A percentile compares a stretch with the other conserved stretches of the same genome.
phyloP scores from a whole-genome alignment of 2,888 invertebrate species.

The Drosophila colorata region DNA sequence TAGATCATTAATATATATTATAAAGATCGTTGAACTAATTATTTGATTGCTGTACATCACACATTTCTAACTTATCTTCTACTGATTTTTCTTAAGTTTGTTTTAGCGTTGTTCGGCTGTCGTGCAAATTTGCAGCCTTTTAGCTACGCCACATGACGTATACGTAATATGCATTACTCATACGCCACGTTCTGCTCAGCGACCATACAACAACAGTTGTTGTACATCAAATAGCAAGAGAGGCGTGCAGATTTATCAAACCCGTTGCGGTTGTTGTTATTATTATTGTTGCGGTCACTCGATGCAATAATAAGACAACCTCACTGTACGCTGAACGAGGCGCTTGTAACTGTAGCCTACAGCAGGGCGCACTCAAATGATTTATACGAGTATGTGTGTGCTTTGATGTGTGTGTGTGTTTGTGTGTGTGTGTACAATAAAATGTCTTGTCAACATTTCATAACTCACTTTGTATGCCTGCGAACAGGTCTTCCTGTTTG shows the following conservation, averaged over 20 bases:
- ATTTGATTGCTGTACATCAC: no score
- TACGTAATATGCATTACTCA: slow-evolving; percentile 52
- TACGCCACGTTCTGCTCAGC: slow-evolving; percentile 30
- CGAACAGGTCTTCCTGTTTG: slow-evolving; percentile 49
- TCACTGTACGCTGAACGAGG: slow-evolving; percentile 43
- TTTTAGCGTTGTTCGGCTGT: not conserved
- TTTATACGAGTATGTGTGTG: slow-evolving; percentile 44
- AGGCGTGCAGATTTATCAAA: slow-evolving; percentile 63
- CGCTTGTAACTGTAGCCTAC: slow-evolving; percentile 38
- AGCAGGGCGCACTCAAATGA: slow-evolving; percentile 43
- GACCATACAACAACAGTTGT: not conserved
- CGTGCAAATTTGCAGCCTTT: slow-evolving; percentile 35
- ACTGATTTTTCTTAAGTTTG: not conserved
- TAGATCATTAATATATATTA: no score
- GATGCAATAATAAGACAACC: slow-evolving; percentile 76
- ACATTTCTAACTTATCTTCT: not conserved
- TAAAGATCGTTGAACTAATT: no score
- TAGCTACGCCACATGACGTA: slow-evolving; percentile 29
- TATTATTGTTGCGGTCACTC: slow-evolving; percentile 53
- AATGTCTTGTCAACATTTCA: slow-evolving; percentile 81
- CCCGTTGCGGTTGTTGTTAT: slow-evolving; percentile 24
- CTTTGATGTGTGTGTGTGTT: not conserved
- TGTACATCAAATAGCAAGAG: slow-evolving; percentile 14
- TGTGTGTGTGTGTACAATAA: slow-evolving; percentile 54
- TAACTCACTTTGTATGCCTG: slow-evolving; percentile 73